Evolutionary conservation across 2,888 invertebrate genomes (phyloP), one percentile per base, ranked within the genome.

Genomic region (Peribatodes rhomboidaria): DNA sequence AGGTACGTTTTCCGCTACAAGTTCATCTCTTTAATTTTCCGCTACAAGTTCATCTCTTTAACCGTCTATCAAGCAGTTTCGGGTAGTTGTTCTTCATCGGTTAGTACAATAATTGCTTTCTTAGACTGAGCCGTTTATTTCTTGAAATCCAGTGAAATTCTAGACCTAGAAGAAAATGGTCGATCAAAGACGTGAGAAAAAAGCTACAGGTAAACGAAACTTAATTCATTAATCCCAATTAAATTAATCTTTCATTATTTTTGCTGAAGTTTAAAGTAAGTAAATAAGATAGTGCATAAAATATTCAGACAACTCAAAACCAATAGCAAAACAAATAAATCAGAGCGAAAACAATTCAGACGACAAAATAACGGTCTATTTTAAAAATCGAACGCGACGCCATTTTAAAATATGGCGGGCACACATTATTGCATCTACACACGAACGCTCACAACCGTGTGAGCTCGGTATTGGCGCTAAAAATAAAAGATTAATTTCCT

Each of bases 401-500:
- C 81, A 85, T 89, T 84, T 88, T 88, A 83, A 87, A 88, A 85
- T 86, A 89, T 86, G 80, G 82, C 80, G 65, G 77, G 79, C 75
- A 78, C 78, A 82, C 82, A 83, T 83, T 85, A 89, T 88, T 81
- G 88, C 84, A 72, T 69, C 73, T 74, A 70, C 79, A 82, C 89
- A 88, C 87, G 89, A 86, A 87, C 77, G 75, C 71, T 74, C 57
- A 77, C 78, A 75, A 74, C 53, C 55, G 55, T 55, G 55, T 55
- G 42, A 55, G 77, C 69, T 74, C 73, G 69, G 75, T 81, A 80
- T 84, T 77, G 80, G 77, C 65, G 79, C 88, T 89, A 88, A 86
- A 90, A 90, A 90, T 90, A 89, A 88, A 88, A 87, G 85, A 86
- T 89, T 89, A 89, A 90, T 90, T 90, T 87, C 84, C 88, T 83